Evolutionary conservation across 2,888 invertebrate species (phyloP), one percentile per base, ranked within the genome.

Genomic region (Liodrosophila aerea): DNA sequence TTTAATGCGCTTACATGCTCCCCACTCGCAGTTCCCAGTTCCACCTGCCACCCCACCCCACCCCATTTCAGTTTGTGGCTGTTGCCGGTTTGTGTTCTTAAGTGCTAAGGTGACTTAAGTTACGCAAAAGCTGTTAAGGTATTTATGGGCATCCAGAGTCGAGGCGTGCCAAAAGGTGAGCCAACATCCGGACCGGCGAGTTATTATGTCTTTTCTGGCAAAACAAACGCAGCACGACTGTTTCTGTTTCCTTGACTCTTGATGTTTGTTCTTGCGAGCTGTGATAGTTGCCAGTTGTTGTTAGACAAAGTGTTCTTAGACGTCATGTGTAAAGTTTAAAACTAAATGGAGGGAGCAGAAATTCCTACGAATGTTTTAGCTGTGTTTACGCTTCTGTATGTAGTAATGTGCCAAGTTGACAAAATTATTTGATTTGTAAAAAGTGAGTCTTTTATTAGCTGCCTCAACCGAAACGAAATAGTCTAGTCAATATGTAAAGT

Each of bases 101-200:
- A 68, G 75, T 76, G 80, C 66, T 73, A 63, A 80, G 73, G 77
- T 77, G 82, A 80, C 80, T 80, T 77, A 80, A 81, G 77, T 65
- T 73, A 58, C 65, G 68, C 73, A 73, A 82, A 81, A 82, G 77
- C 80, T 73, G 83, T 81, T 80, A 80, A 82, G 77, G 80, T 75
- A 82, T 81, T 81, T 82, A 81, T 81, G 77, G 65, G 59, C 68
- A 64, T 57, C 49, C 47, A 36, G 49, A 67, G 73, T 27, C 54
- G 30, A 39, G 34, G 59, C 51, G 46, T 50, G 54, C 37, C 49
- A 50, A 36, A 31, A 47, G 70, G 67, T 43, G 64, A 64, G 68
- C 44, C 68, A 67, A 46, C 50, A 47, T 65, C 54, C 61, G 50
- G 65, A 39, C 29, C 30, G 15, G 18, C 47, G 33, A 62, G 53